phyloP scores from a whole-genome alignment of 2,888 invertebrate species.

The Patella depressa region DNA sequence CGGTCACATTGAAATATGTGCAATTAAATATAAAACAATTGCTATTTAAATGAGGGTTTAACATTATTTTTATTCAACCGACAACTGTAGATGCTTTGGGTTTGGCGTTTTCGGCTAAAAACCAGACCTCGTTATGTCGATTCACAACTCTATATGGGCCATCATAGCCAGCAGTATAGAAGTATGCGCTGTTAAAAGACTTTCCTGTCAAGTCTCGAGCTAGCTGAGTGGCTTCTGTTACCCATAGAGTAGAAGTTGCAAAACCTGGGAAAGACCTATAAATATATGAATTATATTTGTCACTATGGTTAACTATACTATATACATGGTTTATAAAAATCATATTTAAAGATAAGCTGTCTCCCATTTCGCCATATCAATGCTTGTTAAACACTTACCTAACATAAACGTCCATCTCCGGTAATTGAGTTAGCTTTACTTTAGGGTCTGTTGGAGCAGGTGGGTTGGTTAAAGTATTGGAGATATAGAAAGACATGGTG shows the following conservation, averaged over 20 bases:
- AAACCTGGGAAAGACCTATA: constrained; percentile 52
- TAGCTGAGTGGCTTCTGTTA: constrained; percentile 44
- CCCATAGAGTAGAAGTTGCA: constrained; percentile 47
- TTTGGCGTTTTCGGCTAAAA: constrained; percentile 32
- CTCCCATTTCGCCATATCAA: too few species aligned
- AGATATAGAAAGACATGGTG: constrained; percentile 51
- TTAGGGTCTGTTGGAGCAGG: constrained; percentile 48
- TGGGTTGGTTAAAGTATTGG: constrained; percentile 26
- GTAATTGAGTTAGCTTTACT: constrained; percentile 48
- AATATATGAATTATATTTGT: not conserved
- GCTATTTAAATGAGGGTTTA: too few species aligned
- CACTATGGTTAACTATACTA: not conserved
- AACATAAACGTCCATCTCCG: constrained; percentile 45
- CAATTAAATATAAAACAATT: too few species aligned
- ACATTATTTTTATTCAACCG: too few species aligned
- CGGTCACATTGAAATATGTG: too few species aligned
- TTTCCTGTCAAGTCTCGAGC: constrained; percentile 36
- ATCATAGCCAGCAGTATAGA: constrained; percentile 67
- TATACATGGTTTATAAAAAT: not conserved
- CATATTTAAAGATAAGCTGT: not conserved
- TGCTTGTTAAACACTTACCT: constrained; percentile 19
- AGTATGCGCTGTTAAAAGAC: constrained; percentile 43
- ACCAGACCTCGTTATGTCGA: constrained; percentile 70
- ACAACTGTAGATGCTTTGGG: not conserved
- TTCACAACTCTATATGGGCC: constrained; percentile 67